Evolutionary conservation across 2,113 vertebrate species (phyloP), one percentile per base, ranked within the genome.

Genomic region (Prochilodus magdalenae): DNA sequence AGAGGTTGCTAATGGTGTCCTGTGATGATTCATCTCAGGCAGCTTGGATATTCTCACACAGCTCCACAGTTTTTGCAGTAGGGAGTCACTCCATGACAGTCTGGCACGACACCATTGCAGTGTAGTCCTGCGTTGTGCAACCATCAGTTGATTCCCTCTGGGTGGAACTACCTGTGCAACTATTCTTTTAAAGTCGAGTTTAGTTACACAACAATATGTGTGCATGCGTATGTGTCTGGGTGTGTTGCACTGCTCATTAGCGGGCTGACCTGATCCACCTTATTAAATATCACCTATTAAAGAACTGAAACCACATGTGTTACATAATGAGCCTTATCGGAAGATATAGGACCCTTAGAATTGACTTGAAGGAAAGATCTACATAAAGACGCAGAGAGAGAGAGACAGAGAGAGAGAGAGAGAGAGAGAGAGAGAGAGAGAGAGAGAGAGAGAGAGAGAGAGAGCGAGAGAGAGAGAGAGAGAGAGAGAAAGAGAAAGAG

Each of bases 241-340:
- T 18, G 6, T 75, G 71, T 33, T 76, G 29, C 33, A 40, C 26
- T 18, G 60, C 53, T 73, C 69, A 84, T 86, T 91, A 91, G 86
- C 88, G 88, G 92, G 87, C 84, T 90, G 83, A 90, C 89, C 89
- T 88, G 82, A 86, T 86, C 80, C 75, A 86, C 88, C 86, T 86
- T 27, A 80, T 88, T 90, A 90, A 92, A 87, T 88, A 90, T 84
- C 86, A 84, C 85, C 90, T 91, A 89, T 91, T 91, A 90, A 84
- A 79, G 71, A 49, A 30, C 87, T 79, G 84, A 72, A 77, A 77
- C 77, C 71, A 84, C 86, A 77, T 87, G 57, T 51, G 59, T 53
- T 27, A n/a, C 20, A 29, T 70, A 26, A 75, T 15, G 4, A 82
- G 82, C 82, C 60, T 74, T 78, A 83, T 83, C 30, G 55, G 74